Evolutionary conservation across 2,888 invertebrate species (phyloP).

Genomic region (Tinea trinotella): DNA sequence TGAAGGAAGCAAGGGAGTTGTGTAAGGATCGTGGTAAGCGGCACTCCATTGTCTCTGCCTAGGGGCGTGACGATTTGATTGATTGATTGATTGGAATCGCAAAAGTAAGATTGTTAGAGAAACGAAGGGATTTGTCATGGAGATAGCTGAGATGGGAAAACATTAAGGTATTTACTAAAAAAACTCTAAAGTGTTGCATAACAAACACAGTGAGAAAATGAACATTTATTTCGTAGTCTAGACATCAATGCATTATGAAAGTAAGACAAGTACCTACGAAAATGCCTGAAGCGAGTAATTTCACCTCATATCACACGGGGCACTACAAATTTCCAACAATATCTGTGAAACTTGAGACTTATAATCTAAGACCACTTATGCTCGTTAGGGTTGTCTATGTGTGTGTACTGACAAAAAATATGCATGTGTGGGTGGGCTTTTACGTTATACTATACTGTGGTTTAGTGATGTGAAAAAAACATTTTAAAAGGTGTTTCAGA

Average conservation of each 20-base stretch:
- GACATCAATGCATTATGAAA: slow-evolving; percentile 9
- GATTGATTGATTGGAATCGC: too few relatives aligned
- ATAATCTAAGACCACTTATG: slow-evolving; percentile 19
- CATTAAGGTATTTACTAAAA: too few relatives aligned
- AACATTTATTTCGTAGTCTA: background rate
- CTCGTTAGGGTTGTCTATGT: slow-evolving; percentile 10
- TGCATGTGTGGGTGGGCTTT: background rate
- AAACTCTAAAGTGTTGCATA: background rate
- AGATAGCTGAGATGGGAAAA: too few relatives aligned
- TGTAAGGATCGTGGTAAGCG: too few relatives aligned
- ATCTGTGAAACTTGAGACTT: slow-evolving; percentile 21
- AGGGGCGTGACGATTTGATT: too few relatives aligned
- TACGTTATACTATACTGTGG: too few relatives aligned
- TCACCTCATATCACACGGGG: slow-evolving; percentile 29
- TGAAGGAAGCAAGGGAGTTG: too few relatives aligned
- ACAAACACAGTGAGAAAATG: background rate
- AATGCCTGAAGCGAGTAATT: slow-evolving; percentile 29
- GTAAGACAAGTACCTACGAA: slow-evolving; percentile 1
- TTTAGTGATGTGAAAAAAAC: too few relatives aligned
- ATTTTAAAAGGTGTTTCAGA: too few relatives aligned
- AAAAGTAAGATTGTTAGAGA: too few relatives aligned
- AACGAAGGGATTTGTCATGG: too few relatives aligned
- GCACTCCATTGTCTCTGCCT: too few relatives aligned
- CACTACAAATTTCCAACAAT: slow-evolving; percentile 23
- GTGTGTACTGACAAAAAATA: slow-evolving; percentile 6